Evolutionary conservation across 2,113 vertebrate species (phyloP), one percentile per base, ranked within the genome.

Genomic region (Antechinus stuartii): DNA sequence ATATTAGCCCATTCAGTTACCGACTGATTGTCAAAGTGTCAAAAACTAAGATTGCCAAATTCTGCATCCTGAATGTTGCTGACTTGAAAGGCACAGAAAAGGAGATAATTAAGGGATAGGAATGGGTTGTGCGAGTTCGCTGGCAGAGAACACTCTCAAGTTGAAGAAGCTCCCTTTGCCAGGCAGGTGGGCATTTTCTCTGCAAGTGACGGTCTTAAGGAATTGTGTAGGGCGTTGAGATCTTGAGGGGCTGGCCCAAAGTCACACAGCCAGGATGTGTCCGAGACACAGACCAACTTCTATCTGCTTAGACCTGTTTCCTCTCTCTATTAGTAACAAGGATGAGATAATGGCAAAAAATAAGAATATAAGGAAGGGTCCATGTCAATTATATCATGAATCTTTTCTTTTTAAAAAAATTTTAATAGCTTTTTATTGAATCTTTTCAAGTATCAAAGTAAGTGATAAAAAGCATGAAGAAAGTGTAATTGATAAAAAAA

Each of bases 1-100:
- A 94, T 96, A 25, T 90, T 90, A 95, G 91, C 96, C 96, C 94
- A 96, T 95, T 94, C 94, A 92, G 94, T 26, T 96, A 47, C 47
- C 47, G 47, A 92, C 49, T 94, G 92, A 25, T 27, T 35, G 2
- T 92, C 19, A 12, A 35, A 68, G 35, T 76, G 68, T 76, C 68
- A 49, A 76, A 76, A 42, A 76, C 35, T 27, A 19, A 76, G 68
- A 61, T 96, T 96, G 89, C 91, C 56, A 26, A 90, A 25, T 95
- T 94, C 46, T 93, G 57, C 35, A 92, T 91, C 57, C 84, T 92
- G 30, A 7, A 11, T 49, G 97, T 93, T 95, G 92, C 61, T 53
- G 90, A 91, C 26, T 95, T 97, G 93, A 92, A 95, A 97, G 94
- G 94, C 89, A 96, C 35, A 42, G 35, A 96, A 97, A 96, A 97